phyloP scores from a whole-genome alignment of 2,888 invertebrate species.

The Drosophila engyochracea region DNA sequence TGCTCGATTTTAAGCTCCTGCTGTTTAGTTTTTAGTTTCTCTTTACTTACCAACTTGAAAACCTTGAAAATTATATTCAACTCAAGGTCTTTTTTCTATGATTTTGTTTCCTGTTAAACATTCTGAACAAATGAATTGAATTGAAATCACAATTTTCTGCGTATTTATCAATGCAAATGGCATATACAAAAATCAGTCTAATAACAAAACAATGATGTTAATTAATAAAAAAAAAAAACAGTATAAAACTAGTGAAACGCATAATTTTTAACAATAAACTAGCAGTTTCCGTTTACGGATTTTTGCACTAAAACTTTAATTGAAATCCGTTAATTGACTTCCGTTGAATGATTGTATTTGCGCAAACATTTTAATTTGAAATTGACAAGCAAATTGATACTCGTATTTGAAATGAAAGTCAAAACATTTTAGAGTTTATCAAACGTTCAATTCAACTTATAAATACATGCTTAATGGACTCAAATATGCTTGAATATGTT shows the following conservation, averaged over 20 bases:
- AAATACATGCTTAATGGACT: not conserved
- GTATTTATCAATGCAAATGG: not conserved
- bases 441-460: not conserved
- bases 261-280: not conserved
- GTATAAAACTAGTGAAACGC: not conserved
- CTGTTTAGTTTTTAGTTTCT: not conserved
- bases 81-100: conserved; percentile 1
- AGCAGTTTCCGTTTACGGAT: not conserved
- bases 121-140: not conserved
- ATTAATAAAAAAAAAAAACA: not conserved
- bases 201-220: not conserved
- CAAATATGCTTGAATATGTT: not conserved
- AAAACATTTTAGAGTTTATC: not conserved
- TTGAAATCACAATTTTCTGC: not conserved
- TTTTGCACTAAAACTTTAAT: not conserved
- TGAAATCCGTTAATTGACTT: not conserved
- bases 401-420: not conserved
- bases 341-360: not conserved
- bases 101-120: conserved; percentile 9
- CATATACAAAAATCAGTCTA: not conserved
- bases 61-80: conserved; percentile 19
- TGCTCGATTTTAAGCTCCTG: conserved; percentile 5
- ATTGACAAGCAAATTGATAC: not conserved
- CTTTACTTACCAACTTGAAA: conserved; percentile 14
- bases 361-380: not conserved